Evolutionary conservation across 2,797 vertebrate species (phyloP).

Genomic region (Phataginus tricuspis): DNA sequence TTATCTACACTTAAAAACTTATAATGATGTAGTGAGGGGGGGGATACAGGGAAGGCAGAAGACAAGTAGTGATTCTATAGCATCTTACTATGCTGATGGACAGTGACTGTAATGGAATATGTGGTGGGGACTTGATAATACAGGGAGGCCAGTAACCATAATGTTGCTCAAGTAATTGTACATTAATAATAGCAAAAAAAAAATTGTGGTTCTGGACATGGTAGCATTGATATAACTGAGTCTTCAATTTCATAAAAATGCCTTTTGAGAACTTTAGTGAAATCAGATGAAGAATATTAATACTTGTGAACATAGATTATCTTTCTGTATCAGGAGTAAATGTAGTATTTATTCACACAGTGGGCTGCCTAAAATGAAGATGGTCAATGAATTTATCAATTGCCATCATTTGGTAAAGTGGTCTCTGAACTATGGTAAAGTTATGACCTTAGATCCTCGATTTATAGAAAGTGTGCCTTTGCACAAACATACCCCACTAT

Average conservation of each 20-base stretch:
- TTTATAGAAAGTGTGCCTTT: neutral
- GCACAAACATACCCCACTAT: neutral
- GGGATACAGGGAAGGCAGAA: no score
- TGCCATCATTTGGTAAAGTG: neutral
- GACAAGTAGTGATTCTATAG: no score
- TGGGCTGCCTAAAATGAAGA: neutral
- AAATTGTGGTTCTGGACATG: neutral
- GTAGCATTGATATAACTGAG: neutral
- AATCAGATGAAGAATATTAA: slow-evolving; percentile 31
- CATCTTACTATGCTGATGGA: no score
- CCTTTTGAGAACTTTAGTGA: neutral
- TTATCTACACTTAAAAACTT: neutral
- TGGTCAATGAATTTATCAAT: neutral
- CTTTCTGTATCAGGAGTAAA: slow-evolving; percentile 22
- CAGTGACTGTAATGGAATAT: no score
- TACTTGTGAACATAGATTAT: neutral
- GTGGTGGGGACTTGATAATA: no score
- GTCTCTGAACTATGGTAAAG: neutral
- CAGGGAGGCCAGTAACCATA: no score
- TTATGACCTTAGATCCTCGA: neutral
- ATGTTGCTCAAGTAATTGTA: no score
- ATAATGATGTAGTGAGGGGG: no score
- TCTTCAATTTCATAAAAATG: slow-evolving; percentile 16
- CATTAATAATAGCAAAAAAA: no score
- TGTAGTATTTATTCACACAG: neutral